phyloP scores from a whole-genome alignment of 2,888 invertebrate genomes.

The Ashinkailepas kermadecensis region DNA sequence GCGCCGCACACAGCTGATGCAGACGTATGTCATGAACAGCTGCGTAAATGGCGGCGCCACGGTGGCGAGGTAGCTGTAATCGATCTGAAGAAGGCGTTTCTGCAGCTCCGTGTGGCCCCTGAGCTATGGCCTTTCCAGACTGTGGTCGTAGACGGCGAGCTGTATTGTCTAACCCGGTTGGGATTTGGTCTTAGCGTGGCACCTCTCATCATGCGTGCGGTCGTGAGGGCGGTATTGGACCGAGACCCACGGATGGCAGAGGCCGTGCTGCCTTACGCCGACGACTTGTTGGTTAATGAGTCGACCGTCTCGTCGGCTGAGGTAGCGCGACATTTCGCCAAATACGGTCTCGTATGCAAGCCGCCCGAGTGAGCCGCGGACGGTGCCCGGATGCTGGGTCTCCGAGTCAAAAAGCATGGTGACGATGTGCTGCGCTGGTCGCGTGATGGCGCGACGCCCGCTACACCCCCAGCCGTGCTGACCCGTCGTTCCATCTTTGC shows the following conservation, averaged over 20 bases:
- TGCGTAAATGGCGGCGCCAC: conserved; percentile 22
- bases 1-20: conserved; percentile 21
- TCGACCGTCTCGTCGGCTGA: background rate
- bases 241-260: conserved; percentile 5
- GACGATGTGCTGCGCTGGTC: background rate
- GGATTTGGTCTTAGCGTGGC: conserved; percentile 25
- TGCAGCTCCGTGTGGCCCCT: conserved; percentile 23
- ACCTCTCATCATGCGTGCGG: conserved; percentile 22
- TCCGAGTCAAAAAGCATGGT: background rate
- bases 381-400: conserved; percentile 18
- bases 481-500: conserved; percentile 17
- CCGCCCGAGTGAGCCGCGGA: conserved; percentile 11
- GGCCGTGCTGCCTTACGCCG: too few species aligned
- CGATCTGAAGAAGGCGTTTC: conserved; percentile 21
- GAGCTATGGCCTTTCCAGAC: conserved; percentile 23
- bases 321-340: conserved; percentile 20
- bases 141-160: conserved; percentile 14
- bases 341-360: conserved; percentile 17
- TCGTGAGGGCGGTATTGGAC: background rate
- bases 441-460: background rate
- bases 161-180: conserved; percentile 25
- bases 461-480: conserved; percentile 10
- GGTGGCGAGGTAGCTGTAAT: conserved; percentile 3
- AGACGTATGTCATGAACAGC: conserved; percentile 19
- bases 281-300: conserved; percentile 27